These are phyloP conservation scores for Alcedo quadribrachys DNA, from an alignment of 2,797 vertebrate species.

Conservation along the genomic window DNA sequence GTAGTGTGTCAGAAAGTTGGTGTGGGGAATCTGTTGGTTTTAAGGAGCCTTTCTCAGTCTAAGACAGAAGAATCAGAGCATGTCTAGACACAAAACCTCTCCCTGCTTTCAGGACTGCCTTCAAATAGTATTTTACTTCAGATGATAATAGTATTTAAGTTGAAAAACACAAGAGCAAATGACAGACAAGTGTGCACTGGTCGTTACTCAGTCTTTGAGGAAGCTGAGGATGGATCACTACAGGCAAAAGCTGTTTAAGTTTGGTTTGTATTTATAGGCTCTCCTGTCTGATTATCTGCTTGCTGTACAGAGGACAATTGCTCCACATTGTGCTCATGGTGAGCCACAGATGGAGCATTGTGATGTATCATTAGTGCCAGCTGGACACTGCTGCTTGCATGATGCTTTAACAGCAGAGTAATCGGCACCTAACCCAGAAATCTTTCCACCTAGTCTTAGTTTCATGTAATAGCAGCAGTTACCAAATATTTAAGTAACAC, in stretches of 20 bases:
- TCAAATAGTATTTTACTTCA: neutral
- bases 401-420: neutral
- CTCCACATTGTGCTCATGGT: accelerated
- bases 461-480: neutral
- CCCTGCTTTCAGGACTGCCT: neutral
- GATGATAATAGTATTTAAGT: neutral
- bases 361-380: neutral
- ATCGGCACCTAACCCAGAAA: neutral
- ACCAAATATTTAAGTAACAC: neutral
- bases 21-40: neutral
- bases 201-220: neutral
- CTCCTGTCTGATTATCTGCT: neutral
- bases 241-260: neutral
- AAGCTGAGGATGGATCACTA: neutral
- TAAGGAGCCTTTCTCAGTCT: neutral
- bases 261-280: neutral
- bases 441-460: neutral
- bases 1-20: neutral
- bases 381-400: neutral
- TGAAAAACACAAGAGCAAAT: neutral
- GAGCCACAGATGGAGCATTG: neutral
- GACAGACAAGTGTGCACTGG: neutral
- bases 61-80: neutral
- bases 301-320: neutral
- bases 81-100: neutral